A percentile compares a stretch with the other conserved stretches of the same genome.
These are phyloP conservation scores for Baryphthengus martii DNA, from an alignment of 2,113 vertebrate species.

Conservation along the genomic window DNA sequence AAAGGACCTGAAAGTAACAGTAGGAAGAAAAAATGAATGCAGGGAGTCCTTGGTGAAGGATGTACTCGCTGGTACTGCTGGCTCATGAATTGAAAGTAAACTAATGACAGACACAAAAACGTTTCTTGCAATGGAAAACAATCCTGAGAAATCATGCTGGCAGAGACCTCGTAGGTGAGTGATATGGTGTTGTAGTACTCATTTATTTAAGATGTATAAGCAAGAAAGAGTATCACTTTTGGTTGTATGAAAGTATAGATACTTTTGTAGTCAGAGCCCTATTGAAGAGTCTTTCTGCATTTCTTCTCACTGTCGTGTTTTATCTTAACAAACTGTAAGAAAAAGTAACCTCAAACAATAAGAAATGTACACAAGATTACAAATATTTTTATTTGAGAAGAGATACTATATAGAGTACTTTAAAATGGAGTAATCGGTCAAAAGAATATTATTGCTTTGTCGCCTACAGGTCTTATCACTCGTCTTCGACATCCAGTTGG, in stretches of 20 bases:
- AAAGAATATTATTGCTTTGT: not conserved
- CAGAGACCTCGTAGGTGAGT: not conserved
- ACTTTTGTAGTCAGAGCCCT: not conserved
- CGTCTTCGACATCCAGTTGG: slow-evolving; percentile 81
- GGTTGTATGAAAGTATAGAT: not conserved
- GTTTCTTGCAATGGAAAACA: not conserved
- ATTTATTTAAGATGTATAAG: not conserved
- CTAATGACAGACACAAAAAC: not conserved
- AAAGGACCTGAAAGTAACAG: not conserved
- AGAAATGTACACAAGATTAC: not conserved
- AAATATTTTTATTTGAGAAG: not conserved
- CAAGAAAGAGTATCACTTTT: not conserved
- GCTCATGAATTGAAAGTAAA: not conserved
- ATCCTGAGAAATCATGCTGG: not conserved
- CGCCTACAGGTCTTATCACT: slow-evolving; percentile 76
- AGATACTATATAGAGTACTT: rapidly evolving
- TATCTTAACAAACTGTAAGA: not conserved
- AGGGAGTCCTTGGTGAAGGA: not conserved
- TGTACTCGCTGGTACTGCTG: not conserved
- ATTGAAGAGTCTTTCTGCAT: not conserved
- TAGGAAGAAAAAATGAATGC: not conserved
- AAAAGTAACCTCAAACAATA: not conserved
- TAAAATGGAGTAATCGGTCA: not conserved
- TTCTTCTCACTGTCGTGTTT: not conserved
- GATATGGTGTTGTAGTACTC: not conserved